A percentile compares a stretch with the other conserved stretches of the same genome.
Evolutionary conservation across 2,888 invertebrate species (phyloP).

Genomic region (Aphodius sticticus): DNA sequence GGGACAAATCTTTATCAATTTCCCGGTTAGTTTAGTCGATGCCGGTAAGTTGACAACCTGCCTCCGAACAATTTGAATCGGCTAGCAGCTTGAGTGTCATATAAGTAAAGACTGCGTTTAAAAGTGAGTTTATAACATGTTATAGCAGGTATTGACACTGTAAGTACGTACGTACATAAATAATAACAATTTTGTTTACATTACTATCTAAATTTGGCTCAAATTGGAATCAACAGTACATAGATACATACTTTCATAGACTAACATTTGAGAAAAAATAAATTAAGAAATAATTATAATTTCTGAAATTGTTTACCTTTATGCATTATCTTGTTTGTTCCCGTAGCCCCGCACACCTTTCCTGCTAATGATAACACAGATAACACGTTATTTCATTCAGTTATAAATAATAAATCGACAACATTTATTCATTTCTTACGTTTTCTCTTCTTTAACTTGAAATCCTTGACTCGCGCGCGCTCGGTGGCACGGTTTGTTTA

Average conservation of each 20-base stretch:
- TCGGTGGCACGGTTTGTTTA: not conserved
- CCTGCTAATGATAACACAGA: not conserved
- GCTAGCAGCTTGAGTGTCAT: not conserved
- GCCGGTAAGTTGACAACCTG: slow-evolving; percentile 19
- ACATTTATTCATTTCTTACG: not conserved
- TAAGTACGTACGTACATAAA: not conserved
- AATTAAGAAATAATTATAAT: not conserved
- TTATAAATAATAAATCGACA: not conserved
- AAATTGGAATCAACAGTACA: no score
- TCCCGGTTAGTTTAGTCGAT: slow-evolving; percentile 19
- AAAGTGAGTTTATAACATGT: not conserved
- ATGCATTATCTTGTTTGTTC: not conserved
- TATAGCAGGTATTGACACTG: not conserved
- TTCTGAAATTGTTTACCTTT: not conserved
- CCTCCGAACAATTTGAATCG: slow-evolving; percentile 7
- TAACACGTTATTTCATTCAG: not conserved
- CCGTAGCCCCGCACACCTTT: not conserved
- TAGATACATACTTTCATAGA: no score
- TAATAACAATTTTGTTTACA: no score
- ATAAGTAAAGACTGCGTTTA: not conserved
- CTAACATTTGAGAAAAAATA: no score
- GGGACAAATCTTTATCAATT: slow-evolving; percentile 14
- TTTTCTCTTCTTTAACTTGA: not conserved
- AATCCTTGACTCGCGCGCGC: not conserved
- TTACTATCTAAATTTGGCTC: no score